Base-by-base conservation (phyloP, 1,140 invertebrate genomes). In the Eriocheir sinensis region DNA sequence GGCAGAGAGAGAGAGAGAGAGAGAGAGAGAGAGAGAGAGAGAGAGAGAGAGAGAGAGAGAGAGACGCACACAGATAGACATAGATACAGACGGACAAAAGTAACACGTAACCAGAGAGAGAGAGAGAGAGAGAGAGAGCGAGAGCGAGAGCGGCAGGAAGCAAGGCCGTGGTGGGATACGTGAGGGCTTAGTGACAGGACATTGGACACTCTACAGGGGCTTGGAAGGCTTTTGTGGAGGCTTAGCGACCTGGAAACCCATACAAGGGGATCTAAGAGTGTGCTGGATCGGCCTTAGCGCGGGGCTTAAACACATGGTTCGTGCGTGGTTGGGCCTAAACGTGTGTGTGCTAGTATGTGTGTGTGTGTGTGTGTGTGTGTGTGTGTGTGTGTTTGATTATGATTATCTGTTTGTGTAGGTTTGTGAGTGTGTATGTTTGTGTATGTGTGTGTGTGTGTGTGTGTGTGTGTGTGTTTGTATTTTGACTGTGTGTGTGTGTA, bases 391-490 rank as follows among this genome's bases (percentile, higher is more conserved):
- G 85, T 88, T 0, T 34, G 85, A 4, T 3, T 88, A 86, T 17
- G n/a, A 0, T 3, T 86, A 36, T 0, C 3, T 86, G 36, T n/a
- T n/a, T n/a, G n/a, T n/a, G n/a, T n/a, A n/a, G n/a, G n/a, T 3
- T 3, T 72, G 60, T 72, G 60, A 12, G 60, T 72, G 60, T 72
- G 60, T 72, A 27, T 72, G 60, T 72, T 9, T 72, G 60, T 72
- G 60, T 72, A 72, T n/a, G n/a, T 72, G 60, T 72, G 60, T 72
- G 60, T 72, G 60, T 72, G 60, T 72, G 60, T 72, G 60, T 72
- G 60, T 72, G 60, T 72, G 27, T 72, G 60, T 72, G 60, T 72
- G 60, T 72, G 60, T 72, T 9, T 72, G 60, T 72, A 27, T 72
- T 9, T 72, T 72, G 60, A 12, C 12, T 72, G 60, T 72, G 60